phyloP scores from a whole-genome alignment of 2,888 invertebrate species.

The Mamestra brassicae region DNA sequence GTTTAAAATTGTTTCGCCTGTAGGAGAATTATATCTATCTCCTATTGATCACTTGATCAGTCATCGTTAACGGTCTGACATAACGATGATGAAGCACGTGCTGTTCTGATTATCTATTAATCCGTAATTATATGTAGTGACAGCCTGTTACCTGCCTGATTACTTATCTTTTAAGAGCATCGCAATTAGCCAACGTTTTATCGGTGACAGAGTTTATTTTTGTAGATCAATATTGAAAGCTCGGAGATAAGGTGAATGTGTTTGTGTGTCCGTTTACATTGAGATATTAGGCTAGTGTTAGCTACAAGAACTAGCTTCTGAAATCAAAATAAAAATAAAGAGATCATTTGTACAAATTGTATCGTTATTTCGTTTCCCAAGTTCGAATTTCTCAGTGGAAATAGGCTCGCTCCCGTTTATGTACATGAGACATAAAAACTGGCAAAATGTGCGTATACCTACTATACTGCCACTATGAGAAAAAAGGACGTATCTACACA shows the following conservation, averaged over 20 bases:
- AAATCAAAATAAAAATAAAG: background rate
- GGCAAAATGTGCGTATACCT: too few species aligned
- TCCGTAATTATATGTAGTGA: slow-evolving; percentile 52
- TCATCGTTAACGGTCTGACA: slow-evolving; percentile 13
- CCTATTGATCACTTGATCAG: slow-evolving; percentile 35
- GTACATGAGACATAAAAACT: too few species aligned
- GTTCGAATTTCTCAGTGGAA: too few species aligned
- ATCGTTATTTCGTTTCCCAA: too few species aligned
- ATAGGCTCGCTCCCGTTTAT: too few species aligned
- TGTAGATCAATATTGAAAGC: slow-evolving; percentile 24
- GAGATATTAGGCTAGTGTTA: background rate
- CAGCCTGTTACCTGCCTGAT: slow-evolving; percentile 46
- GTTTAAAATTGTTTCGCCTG: background rate
- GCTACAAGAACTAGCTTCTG: background rate
- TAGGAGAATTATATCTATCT: slow-evolving; percentile 2
- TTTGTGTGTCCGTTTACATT: background rate
- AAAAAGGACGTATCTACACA: too few species aligned
- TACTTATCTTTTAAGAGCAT: slow-evolving; percentile 45
- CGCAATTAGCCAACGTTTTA: slow-evolving; percentile 44
- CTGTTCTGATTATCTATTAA: slow-evolving; percentile 39
- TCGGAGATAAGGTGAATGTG: background rate
- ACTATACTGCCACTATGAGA: too few species aligned
- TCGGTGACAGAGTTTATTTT: slow-evolving; percentile 29
- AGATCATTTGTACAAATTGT: too few species aligned
- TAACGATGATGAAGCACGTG: slow-evolving; percentile 47